phyloP scores from a whole-genome alignment of 1,140 invertebrate genomes.

The Vanessa tameamea region DNA sequence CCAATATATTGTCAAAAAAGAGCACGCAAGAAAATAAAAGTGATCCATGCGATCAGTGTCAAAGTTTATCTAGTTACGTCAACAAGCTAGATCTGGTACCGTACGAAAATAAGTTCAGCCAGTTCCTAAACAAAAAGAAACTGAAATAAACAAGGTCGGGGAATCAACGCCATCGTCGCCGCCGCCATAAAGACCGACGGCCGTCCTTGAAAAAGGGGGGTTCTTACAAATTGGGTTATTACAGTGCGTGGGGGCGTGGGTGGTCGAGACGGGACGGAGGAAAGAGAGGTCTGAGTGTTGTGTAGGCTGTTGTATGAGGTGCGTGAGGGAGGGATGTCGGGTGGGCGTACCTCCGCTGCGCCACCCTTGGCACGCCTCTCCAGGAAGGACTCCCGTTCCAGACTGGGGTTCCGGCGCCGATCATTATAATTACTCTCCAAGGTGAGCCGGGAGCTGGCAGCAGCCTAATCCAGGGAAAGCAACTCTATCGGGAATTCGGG shows the following conservation, averaged over 20 bases:
- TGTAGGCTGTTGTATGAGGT: constrained; percentile 20
- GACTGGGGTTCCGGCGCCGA: constrained; percentile 78
- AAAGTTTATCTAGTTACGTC: constrained; percentile 15
- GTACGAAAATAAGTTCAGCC: constrained; percentile 75
- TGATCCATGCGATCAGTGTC: background rate
- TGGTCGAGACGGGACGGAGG: constrained; percentile 62
- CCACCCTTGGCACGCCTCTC: constrained; percentile 76
- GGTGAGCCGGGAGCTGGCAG: constrained; percentile 73
- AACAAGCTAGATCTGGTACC: constrained; percentile 50
- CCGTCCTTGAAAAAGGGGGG: constrained; percentile 79
- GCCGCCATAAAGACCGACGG: constrained; percentile 79
- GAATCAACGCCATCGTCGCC: constrained; percentile 77
- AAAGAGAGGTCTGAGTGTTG: constrained; percentile 38
- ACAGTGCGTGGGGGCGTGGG: constrained; percentile 71
- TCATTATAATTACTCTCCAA: constrained; percentile 81
- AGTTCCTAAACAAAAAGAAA: constrained; percentile 80
- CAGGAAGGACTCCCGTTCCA: constrained; percentile 75
- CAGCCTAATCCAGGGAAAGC: constrained; percentile 67
- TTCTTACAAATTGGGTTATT: constrained; percentile 81
- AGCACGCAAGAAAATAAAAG: background rate
- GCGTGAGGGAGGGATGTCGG: constrained; percentile 51
- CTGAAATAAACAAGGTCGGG: constrained; percentile 79
- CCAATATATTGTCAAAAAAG: no score
- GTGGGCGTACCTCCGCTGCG: constrained; percentile 73
- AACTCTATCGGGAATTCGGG: constrained; percentile 54